These are phyloP conservation scores for Aromia moschata DNA, from an alignment of 2,888 invertebrate genomes.

Conservation along the genomic window DNA sequence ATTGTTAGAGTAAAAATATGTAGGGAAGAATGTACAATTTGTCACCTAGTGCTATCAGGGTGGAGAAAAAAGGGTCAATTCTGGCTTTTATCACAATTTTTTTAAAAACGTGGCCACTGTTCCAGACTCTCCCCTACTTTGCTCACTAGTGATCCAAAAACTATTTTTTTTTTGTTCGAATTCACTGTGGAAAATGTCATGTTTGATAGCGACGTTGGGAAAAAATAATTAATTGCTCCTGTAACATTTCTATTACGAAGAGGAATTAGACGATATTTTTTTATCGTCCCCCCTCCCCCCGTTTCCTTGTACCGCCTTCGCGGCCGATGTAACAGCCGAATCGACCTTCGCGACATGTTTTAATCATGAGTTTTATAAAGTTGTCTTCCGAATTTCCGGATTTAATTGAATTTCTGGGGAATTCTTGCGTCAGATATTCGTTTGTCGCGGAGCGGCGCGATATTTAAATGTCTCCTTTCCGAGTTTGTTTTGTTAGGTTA, in stretches of 20 bases:
- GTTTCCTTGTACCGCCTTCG: background rate
- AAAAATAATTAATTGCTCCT: background rate
- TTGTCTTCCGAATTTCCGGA: constrained; percentile 48
- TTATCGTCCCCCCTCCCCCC: background rate
- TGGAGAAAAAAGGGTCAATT: no score
- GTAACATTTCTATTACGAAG: background rate
- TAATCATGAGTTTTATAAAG: constrained; percentile 59
- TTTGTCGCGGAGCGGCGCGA: constrained; percentile 44
- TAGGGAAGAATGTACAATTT: no score
- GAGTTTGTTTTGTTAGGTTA: constrained; percentile 41
- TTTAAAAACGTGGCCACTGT: no score
- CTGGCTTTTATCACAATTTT: no score
- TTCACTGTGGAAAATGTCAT: no score
- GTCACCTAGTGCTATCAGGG: no score
- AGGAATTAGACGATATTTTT: no score
- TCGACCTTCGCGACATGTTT: constrained; percentile 49
- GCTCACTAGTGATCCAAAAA: no score
- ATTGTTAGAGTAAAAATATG: no score
- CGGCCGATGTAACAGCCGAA: constrained; percentile 15
- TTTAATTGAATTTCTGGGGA: constrained; percentile 54
- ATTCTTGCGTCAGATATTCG: constrained; percentile 51
- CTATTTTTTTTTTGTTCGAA: no score
- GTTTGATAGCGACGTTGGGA: no score
- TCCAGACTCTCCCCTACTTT: no score
- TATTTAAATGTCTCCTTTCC: constrained; percentile 46